Base-by-base conservation (phyloP, 1,140 invertebrate species). In the Aphelinus atriplicis region DNA sequence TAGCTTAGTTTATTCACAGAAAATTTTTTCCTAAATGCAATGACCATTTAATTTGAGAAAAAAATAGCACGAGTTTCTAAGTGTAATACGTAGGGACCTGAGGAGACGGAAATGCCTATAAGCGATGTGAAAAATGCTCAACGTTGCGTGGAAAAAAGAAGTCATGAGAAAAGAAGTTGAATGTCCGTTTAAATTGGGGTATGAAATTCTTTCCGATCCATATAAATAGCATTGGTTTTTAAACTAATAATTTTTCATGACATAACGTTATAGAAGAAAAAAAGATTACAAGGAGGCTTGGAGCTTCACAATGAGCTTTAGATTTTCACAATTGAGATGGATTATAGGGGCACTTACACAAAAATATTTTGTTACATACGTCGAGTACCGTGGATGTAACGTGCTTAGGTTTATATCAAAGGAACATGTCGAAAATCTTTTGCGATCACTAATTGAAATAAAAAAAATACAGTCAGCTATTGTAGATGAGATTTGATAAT, bases 71-170 rank as follows among this genome's bases (percentile, higher is more conserved):
- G 10, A 66, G 1, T 9, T 73, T 3, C n/a, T 66, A 51, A 66
- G n/a, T 50, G 7, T 66, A 66, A 55, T 74, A 74, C 55, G 6
- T 67, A 57, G 72, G 72, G 72, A 70, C 73, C 66, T 75, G 73
- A 75, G 60, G 45, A 74, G 57, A 55, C 7, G 45, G 50, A 46
- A 74, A 46, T 63, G 62, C 47, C 62, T 48, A 63, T 46, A 63
- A 63, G n/a, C 10, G n/a, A 46, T 63, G 42, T 9, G 62, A 48
- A 63, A 63, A 63, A 47, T 10, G 43, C 47, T 63, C 47, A 70
- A 46, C 58, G 58, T 46, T 66, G 60, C 56, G 72, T 67, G 71
- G 46, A 63, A 57, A 60, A 48, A 64, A 72, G n/a, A 58, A 26
- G 9, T 43, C 48, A 51, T 43, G 47, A 73, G 50, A 68, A 55